Evolutionary conservation across 2,113 vertebrate species (phyloP), one percentile per base, ranked within the genome.

Genomic region (Oncorhynchus kisutch): DNA sequence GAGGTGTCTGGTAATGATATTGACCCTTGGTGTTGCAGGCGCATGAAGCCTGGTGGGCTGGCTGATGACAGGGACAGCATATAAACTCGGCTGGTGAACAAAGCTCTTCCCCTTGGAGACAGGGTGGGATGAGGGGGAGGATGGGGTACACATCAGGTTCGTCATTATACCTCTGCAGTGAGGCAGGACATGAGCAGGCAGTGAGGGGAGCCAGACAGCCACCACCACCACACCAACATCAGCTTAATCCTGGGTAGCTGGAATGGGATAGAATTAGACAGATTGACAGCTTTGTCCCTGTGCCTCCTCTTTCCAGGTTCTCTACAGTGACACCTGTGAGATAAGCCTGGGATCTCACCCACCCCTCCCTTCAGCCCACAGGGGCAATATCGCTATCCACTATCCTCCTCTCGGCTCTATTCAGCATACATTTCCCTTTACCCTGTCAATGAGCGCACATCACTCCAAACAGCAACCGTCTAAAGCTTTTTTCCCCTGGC

Each of bases 291-390:
- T 68, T 20, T 27, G 62, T 75, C 71, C 57, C 12, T 54, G 22
- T 49, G 27, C 22, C 34, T 67, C 7, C 31, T 27, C 49, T 70
- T 54, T 22, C 18, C 22, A 54, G 64, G 71, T 59, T 78, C 69
- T 73, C 66, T 45, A 34, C 70, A 69, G 48, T 74, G 76, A 78
- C 76, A 78, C 76, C 77, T 78, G 65, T 5, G 16, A 73, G 65
- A 78, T 69, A 78, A 78, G 65, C 48, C 71, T 7, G 54, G 71
- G 39, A 70, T 62, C 65, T 57, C 49, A 18, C 57, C 76, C 34
- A 12, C 62, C 64, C 71, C 45, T 59, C 59, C n/a, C 69, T n/a
- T 24, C 45, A n/a, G n/a, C 39, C 8, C 18, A 62, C 66, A n/a
- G 9, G 74, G 74, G 74, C 25, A 22, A 62, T 34, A 31, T 22